These are phyloP conservation scores for Brenthis daphne DNA, from an alignment of 2,888 invertebrate species.

Conservation along the genomic window DNA sequence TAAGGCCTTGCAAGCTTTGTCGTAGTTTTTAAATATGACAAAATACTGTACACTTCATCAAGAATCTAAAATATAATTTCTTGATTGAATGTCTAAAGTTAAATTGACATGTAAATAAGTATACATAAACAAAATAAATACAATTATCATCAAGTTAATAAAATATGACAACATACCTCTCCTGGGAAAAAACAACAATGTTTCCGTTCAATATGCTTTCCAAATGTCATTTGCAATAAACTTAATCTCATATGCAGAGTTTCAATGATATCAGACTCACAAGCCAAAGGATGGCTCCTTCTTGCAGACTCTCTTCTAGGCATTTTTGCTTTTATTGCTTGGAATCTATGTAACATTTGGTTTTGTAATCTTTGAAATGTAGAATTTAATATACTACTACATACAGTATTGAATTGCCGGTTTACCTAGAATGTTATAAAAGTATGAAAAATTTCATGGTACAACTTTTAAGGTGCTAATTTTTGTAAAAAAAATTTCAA, in stretches of 20 bases:
- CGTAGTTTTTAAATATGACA: constrained; percentile 91
- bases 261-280: constrained; percentile 96
- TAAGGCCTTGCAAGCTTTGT: constrained; percentile 92
- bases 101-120: not conserved
- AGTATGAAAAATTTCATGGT: not conserved
- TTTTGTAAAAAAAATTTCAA: too few relatives aligned
- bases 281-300: constrained; percentile 93
- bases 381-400: constrained; percentile 90
- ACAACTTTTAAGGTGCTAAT: not conserved
- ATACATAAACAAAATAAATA: too few relatives aligned
- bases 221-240: constrained; percentile 95
- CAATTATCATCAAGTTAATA: not conserved
- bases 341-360: constrained; percentile 92
- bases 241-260: constrained; percentile 96
- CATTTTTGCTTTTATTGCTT: constrained; percentile 94
- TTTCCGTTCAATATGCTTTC: constrained; percentile 95
- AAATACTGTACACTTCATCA: constrained; percentile 94
- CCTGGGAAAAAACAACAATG: constrained; percentile 97
- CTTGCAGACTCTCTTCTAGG: constrained; percentile 95
- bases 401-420: constrained; percentile 89
- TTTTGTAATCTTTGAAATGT: constrained; percentile 93
- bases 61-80: constrained; percentile 84
- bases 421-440: constrained; percentile 84
- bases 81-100: not conserved
- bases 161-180: constrained; percentile 83